Evolutionary conservation across 2,888 invertebrate genomes (phyloP), one percentile per base, ranked within the genome.

Genomic region (Heliconius ismenius): DNA sequence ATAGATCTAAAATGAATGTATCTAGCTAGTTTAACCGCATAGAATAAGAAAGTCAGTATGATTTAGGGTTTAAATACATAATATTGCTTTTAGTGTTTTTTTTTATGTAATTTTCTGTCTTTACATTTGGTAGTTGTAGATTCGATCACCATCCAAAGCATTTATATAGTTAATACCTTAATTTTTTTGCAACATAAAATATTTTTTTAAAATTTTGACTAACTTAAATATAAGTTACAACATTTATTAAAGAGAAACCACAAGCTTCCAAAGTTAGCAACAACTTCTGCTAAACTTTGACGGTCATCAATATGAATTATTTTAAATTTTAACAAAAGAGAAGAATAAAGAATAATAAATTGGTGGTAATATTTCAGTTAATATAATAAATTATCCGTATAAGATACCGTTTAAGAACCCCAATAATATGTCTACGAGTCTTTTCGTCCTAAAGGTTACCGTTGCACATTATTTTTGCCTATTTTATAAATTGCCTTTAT

Each of bases 1-100:
- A 76, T 73, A 76, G 76, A 74, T 74, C 76, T 78, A 76, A 79
- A 72, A 78, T 74, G 76, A 79, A 76, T 76, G 76, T 73, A 60
- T 74, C 74, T 72, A 76, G 63, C 70, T 70, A 70, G 67, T 65
- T 68, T 32, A 58, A 24, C 32, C 60, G 43, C 74, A 78, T 26
- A 74, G 60, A 24, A 24, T 64, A 78, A n/a, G 39, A 65, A 63
- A 63, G 10, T 36, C 68, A 68, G 73, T 32, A 75, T 58, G 28
- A 49, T 11, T 18, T n/a, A 58, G 28, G 18, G 15, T 26, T 4
- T 62, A 26, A n/a, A 49, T 49, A 49, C 2, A 49, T 7, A 18
- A 49, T 7, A 18, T 49, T 18, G 18, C 18, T 18, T 49, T 49
- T 49, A 15, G 15, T 43, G 13, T 54, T 6, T 54, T 54, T 54